A percentile compares a stretch with the other conserved stretches of the same genome.
Conservation (phyloP, 2,797 vertebrate species). For the Ctenopoma multispine region DNA sequence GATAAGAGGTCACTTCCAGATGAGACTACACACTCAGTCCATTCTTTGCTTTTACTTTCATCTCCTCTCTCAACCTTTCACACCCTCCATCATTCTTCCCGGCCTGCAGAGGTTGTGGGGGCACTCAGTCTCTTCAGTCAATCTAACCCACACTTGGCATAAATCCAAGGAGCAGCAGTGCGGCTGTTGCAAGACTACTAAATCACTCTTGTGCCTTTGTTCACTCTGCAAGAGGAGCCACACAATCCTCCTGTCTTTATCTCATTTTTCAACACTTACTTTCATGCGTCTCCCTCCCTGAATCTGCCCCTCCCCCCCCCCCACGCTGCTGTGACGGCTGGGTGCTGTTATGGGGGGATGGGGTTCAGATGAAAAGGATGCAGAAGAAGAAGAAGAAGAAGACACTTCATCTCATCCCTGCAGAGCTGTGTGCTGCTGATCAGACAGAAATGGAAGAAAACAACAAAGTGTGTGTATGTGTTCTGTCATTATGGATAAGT, state of each 20-base stretch:
- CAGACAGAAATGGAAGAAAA: slow-evolving; percentile 47
- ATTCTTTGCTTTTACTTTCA: slow-evolving; percentile 25
- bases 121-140: slow-evolving; percentile 47
- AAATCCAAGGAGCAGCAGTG: slow-evolving; percentile 50
- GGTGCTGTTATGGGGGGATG: slow-evolving; percentile 24
- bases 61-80: slow-evolving; percentile 30
- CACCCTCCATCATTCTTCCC: slow-evolving; percentile 49
- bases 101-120: slow-evolving; percentile 47
- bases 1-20: slow-evolving; percentile 12
- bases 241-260: slow-evolving; percentile 37
- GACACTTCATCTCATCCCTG: slow-evolving; percentile 64
- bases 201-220: slow-evolving; percentile 59
- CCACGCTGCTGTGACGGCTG: slow-evolving; percentile 43
- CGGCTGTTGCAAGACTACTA: slow-evolving; percentile 45
- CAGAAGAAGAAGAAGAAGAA: slow-evolving; percentile 39
- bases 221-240: slow-evolving; percentile 45
- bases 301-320: slow-evolving; percentile 40
- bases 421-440: slow-evolving; percentile 60
- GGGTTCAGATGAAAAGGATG: slow-evolving; percentile 11
- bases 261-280: slow-evolving; percentile 37
- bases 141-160: slow-evolving; percentile 53
- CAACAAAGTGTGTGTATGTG: slow-evolving; percentile 29
- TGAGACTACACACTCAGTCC: slow-evolving; percentile 13
- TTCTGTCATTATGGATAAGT: not conserved
- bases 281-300: slow-evolving; percentile 19